Conservation (phyloP, 1,140 invertebrate genomes). For the Sycophaga agraensis region DNA sequence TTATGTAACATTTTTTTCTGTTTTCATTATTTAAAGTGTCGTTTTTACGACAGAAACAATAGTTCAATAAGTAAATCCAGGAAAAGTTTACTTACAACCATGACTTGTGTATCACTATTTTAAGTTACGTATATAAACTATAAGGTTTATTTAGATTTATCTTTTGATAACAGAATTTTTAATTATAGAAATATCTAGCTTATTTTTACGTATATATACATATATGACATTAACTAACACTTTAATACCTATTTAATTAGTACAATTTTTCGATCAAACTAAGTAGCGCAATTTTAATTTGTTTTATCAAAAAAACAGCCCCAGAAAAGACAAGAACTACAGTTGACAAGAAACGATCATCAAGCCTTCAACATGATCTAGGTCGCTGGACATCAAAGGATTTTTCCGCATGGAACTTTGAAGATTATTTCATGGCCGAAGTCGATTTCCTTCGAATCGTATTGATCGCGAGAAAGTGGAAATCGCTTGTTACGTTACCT, state of each 20-base stretch:
- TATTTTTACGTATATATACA: neutral
- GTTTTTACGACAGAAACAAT: too few relatives aligned
- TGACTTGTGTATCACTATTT: too few relatives aligned
- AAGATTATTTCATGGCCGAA: neutral
- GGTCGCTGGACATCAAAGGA: neutral
- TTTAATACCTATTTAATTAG: neutral
- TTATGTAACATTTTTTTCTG: too few relatives aligned
- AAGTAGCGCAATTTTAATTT: neutral
- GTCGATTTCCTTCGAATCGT: neutral
- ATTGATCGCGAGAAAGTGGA: neutral
- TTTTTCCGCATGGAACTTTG: neutral
- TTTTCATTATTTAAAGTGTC: too few relatives aligned
- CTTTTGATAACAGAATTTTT: neutral
- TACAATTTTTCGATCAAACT: neutral
- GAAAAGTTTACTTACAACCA: too few relatives aligned
- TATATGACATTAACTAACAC: neutral
- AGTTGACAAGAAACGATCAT: neutral
- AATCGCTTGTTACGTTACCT: conserved; percentile 7
- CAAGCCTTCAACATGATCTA: neutral
- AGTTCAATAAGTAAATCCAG: too few relatives aligned
- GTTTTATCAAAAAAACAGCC: neutral
- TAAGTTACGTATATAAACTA: too few relatives aligned
- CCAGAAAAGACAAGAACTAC: neutral
- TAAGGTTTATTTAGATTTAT: neutral
- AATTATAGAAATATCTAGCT: neutral